Percentiles rank a stretch among this genome's conserved stretches.
Conservation (phyloP, 1,140 invertebrate species). For the Nymphalis io region DNA sequence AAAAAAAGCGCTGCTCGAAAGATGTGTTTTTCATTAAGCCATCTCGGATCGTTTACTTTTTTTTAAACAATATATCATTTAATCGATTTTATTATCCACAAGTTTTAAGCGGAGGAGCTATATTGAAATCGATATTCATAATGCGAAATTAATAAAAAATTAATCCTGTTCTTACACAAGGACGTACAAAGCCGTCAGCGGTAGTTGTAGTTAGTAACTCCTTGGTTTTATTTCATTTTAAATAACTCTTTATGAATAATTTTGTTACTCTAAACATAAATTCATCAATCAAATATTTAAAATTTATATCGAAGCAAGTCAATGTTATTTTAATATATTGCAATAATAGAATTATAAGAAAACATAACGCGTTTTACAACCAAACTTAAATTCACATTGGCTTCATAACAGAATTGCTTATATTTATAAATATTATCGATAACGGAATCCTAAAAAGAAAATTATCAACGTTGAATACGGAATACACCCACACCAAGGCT, state of each 20-base stretch:
- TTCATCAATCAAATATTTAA: no score
- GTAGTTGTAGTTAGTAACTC: not conserved
- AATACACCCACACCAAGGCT: conserved; percentile 20
- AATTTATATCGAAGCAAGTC: no score
- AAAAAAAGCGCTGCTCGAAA: no score
- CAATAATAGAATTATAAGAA: no score
- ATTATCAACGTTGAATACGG: not conserved
- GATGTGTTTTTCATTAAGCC: no score
- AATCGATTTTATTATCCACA: not conserved
- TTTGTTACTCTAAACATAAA: no score
- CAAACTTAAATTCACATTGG: not conserved
- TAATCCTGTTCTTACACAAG: conserved; percentile 31
- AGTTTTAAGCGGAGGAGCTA: conserved; percentile 15
- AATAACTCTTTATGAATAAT: not conserved
- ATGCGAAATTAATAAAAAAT: conserved; percentile 39
- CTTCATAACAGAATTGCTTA: not conserved
- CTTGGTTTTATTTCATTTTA: not conserved
- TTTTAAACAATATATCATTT: not conserved
- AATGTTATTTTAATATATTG: no score
- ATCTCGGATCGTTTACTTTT: no score
- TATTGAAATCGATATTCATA: conserved; percentile 25
- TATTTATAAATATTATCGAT: no score
- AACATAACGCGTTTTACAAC: no score
- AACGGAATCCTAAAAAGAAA: not conserved
- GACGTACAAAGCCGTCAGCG: conserved; percentile 33